Base-by-base conservation (phyloP, 2,888 invertebrate species). In the Papilio demoleus region DNA sequence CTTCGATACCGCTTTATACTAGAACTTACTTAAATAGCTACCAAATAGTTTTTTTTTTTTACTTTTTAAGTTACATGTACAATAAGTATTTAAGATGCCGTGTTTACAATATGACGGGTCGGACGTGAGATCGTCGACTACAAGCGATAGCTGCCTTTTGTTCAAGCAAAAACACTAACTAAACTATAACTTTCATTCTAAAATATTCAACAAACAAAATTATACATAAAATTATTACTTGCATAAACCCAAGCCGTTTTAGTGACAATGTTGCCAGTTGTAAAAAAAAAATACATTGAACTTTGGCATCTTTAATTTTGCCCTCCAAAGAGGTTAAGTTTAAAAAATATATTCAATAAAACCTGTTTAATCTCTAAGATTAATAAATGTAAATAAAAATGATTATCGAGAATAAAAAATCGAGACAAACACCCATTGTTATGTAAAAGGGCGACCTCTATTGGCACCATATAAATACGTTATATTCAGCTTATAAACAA, bases 1-100 rank as follows among this genome's bases (percentile, higher is more conserved):
- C 56, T 74, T 73, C 73, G 71, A 70, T 75, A 78, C 80, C 82
- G 83, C 82, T 75, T 82, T 86, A 87, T 80, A 76, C 86, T 87
- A 85, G 72, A 82, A 81, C 85, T 88, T 88, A 88, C 83, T 85
- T 88, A 87, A 79, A 84, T 88, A 88, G 84, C 88, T 89, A 88
- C 88, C 88, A 85, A 88, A 86, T 88, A 87, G 84, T 83, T 84
- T 83, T 82, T 83, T 47, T 34, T 81, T 80, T 68, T 64, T 64
- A 68, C 60, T 68, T 68, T 68, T 84, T 80, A 86, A 88, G 83
- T 86, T 88, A 88, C 84, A 87, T 87, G 81, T 85, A 85, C 85
- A 86, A 79, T 88, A 88, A 85, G 85, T 76, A 77, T 85, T 79
- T 79, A 82, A 84, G 85, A 88, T 83, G 86, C 86, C 84, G 81